A percentile compares a stretch with the other conserved stretches of the same genome.
Conservation (phyloP, 2,888 invertebrate genomes). For the Dione juno region DNA sequence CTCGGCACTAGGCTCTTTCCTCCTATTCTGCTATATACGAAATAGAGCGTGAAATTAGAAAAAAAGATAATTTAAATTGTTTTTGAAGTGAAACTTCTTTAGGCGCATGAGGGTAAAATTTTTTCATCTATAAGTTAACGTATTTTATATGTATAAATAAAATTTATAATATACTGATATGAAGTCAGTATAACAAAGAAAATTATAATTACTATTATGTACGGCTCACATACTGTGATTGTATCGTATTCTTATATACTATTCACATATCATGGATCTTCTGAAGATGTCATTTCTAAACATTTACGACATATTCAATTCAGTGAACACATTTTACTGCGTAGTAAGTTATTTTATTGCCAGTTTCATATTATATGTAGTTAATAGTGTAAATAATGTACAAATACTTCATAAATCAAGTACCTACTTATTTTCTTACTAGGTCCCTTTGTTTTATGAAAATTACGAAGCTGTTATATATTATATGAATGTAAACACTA, state of each 20-base stretch:
- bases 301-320: neutral
- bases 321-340: neutral
- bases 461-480: neutral
- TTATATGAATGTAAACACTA: neutral
- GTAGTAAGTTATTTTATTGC: slow-evolving; percentile 8
- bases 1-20: too few species aligned
- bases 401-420: neutral
- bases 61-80: too few species aligned
- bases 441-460: neutral
- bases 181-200: too few species aligned
- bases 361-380: neutral
- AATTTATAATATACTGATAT: too few species aligned
- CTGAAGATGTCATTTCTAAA: slow-evolving; percentile 7
- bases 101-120: too few species aligned
- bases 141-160: too few species aligned
- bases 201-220: neutral
- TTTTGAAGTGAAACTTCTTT: too few species aligned
- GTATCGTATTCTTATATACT: slow-evolving; percentile 2
- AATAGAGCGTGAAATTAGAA: too few species aligned
- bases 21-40: too few species aligned
- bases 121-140: too few species aligned
- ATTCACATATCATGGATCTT: neutral
- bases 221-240: neutral
- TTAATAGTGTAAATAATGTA: slow-evolving; percentile 7
- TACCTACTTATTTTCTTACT: neutral